Evolutionary conservation across 2,888 invertebrate genomes (phyloP).

Genomic region (Frankliniella intonsa): DNA sequence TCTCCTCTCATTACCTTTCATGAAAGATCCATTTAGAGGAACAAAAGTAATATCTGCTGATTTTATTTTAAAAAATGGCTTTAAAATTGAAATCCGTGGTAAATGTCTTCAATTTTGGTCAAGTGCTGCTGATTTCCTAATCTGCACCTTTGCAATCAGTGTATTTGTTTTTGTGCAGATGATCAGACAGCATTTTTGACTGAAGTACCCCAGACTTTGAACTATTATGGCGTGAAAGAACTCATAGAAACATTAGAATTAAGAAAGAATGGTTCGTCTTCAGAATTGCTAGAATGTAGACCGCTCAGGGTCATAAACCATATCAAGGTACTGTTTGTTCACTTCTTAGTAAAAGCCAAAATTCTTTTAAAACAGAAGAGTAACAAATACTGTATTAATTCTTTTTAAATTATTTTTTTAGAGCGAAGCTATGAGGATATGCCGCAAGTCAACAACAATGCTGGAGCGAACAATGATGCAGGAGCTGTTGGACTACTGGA

Average conservation of each 20-base stretch:
- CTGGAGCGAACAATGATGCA: not conserved
- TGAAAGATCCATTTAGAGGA: not conserved
- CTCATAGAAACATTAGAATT: constrained; percentile 37
- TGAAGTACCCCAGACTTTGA: constrained; percentile 36
- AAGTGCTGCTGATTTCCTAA: constrained; percentile 29
- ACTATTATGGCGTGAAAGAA: constrained; percentile 37
- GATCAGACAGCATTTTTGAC: constrained; percentile 33
- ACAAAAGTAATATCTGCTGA: constrained; percentile 36
- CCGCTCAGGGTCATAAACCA: constrained; percentile 36
- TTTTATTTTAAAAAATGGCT: constrained; percentile 39
- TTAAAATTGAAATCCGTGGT: constrained; percentile 36
- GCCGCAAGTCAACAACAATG: not conserved
- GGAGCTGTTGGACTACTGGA: constrained; percentile 6
- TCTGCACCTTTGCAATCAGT: not conserved
- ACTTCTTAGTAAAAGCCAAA: not conserved
- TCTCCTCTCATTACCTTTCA: constrained; percentile 27
- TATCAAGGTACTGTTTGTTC: constrained; percentile 36
- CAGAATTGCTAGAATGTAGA: constrained; percentile 35
- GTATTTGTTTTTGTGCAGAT: not conserved
- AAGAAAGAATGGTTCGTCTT: constrained; percentile 29
- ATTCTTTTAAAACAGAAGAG: not conserved
- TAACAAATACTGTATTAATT: not conserved
- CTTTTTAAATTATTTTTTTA: constrained; percentile 1
- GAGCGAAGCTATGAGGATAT: constrained; percentile 30
- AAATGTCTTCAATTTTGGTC: not conserved